Evolutionary conservation across 2,888 invertebrate genomes (phyloP).

Genomic region (Leptopilina myrica): DNA sequence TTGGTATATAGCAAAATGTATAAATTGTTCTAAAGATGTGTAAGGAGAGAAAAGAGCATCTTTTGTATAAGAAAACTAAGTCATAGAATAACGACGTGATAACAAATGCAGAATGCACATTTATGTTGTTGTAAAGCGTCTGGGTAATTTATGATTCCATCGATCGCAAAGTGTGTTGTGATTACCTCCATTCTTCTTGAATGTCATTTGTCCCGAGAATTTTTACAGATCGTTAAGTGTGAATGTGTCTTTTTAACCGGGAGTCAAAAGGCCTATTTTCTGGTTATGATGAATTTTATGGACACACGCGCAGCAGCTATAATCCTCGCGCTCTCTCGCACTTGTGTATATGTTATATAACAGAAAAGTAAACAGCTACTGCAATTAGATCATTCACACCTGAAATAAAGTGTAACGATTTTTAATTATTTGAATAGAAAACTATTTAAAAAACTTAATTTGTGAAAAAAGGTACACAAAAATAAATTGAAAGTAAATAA

Average conservation of each 20-base stretch:
- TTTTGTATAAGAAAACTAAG: conserved; percentile 6
- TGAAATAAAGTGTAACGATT: neutral
- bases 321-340: neutral
- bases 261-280: conserved; percentile 34
- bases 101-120: conserved; percentile 40
- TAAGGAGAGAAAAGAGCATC: neutral
- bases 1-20: neutral
- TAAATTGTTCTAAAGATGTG: neutral
- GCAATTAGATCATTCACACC: neutral
- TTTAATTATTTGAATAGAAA: too few species aligned
- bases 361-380: neutral
- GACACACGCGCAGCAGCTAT: neutral
- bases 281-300: conserved; percentile 39
- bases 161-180: conserved; percentile 38
- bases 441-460: too few species aligned
- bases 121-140: conserved; percentile 38
- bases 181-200: conserved; percentile 38
- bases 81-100: conserved; percentile 33
- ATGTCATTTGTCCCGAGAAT: conserved; percentile 34
- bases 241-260: conserved; percentile 39
- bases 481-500: neutral
- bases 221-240: conserved; percentile 37
- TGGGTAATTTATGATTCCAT: conserved; percentile 39
- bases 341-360: neutral
- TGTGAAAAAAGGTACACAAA: neutral